These are phyloP conservation scores for Formicarius rufipectus DNA, from an alignment of 2,113 vertebrate genomes.

Conservation along the genomic window DNA sequence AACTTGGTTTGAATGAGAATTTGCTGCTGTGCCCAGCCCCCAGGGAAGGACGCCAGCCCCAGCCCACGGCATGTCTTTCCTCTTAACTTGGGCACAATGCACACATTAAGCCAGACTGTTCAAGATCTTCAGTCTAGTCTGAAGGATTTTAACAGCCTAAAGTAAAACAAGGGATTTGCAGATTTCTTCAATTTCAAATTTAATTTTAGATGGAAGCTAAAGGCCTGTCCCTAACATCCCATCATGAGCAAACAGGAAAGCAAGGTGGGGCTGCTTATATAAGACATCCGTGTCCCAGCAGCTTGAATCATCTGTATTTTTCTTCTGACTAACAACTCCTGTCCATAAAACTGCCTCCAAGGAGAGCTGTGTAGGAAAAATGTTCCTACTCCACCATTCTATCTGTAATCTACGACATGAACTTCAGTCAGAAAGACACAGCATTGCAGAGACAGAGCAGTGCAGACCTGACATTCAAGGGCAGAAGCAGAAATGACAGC, in stretches of 20 bases:
- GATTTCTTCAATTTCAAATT: background rate
- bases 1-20: background rate
- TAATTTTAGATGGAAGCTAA: background rate
- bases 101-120: background rate
- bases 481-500: background rate
- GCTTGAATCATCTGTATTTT: background rate
- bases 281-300: background rate
- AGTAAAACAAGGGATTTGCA: background rate
- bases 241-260: background rate
- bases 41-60: background rate
- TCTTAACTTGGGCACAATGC: background rate
- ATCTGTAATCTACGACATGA: background rate
- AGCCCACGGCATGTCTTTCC: fast-evolving
- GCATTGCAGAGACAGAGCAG: background rate
- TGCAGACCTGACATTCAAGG: fast-evolving
- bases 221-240: background rate
- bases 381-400: background rate
- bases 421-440: background rate
- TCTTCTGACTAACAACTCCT: background rate
- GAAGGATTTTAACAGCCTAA: background rate
- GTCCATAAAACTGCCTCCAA: background rate
- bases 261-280: background rate
- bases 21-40: background rate
- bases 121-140: background rate
- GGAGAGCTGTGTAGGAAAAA: background rate